Evolutionary conservation across 2,888 invertebrate genomes (phyloP).

Genomic region (Cheilosia grossa): DNA sequence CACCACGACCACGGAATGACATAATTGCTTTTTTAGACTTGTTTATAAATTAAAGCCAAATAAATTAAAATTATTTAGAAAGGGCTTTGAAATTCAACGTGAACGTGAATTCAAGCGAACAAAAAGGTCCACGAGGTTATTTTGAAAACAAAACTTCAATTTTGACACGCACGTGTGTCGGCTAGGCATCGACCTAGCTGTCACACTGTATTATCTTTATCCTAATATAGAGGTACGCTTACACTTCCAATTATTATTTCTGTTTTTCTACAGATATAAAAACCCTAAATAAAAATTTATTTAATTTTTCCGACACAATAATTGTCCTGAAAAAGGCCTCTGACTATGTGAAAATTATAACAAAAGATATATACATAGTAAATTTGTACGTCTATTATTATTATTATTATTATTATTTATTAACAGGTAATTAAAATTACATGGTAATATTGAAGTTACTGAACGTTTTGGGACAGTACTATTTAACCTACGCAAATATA

Average conservation of each 20-base stretch:
- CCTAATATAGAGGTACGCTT: not conserved
- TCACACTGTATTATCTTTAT: slow-evolving; percentile 9
- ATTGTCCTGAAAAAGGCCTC: too few relatives aligned
- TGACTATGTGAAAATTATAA: too few relatives aligned
- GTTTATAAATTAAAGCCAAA: not conserved
- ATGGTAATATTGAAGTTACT: too few relatives aligned
- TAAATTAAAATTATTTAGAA: not conserved
- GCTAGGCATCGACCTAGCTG: not conserved
- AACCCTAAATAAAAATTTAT: too few relatives aligned
- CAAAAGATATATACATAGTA: too few relatives aligned
- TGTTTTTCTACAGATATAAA: too few relatives aligned
- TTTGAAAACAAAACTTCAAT: slow-evolving; percentile 55
- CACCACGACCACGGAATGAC: slow-evolving; percentile 81
- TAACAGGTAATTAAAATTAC: too few relatives aligned
- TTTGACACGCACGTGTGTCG: slow-evolving; percentile 65
- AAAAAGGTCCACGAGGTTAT: slow-evolving; percentile 62
- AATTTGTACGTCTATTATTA: too few relatives aligned
- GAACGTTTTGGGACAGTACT: too few relatives aligned
- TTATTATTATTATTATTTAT: too few relatives aligned
- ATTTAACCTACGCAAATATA: too few relatives aligned
- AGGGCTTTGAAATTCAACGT: slow-evolving; percentile 3
- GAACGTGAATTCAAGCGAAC: not conserved
- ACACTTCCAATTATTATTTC: not conserved
- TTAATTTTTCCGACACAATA: too few relatives aligned
- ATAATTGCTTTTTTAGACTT: slow-evolving; percentile 68